Evolutionary conservation across 2,888 invertebrate species (phyloP).

Genomic region (Lysandra bellargus): DNA sequence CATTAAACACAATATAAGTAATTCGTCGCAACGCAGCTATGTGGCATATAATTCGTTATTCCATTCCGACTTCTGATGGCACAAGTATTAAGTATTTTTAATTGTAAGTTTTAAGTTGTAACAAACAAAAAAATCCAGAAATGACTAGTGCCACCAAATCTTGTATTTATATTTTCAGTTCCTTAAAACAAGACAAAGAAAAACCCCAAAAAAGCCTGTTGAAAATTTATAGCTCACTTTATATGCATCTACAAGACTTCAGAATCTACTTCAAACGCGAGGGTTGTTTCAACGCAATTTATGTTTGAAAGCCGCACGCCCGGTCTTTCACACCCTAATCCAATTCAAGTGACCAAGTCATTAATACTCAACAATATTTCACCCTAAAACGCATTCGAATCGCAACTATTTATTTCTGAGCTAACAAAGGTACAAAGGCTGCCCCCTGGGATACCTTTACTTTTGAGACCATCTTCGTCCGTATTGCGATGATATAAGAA

Average conservation of each 20-base stretch:
- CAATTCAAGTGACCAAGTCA: slow-evolving; percentile 78
- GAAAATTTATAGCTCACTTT: slow-evolving; percentile 26
- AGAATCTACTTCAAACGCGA: background rate
- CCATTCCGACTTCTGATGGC: background rate
- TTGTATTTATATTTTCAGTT: background rate
- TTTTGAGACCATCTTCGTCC: background rate
- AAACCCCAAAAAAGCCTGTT: background rate
- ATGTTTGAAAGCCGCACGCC: slow-evolving; percentile 69
- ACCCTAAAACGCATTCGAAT: slow-evolving; percentile 73
- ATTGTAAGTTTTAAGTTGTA: too few relatives aligned
- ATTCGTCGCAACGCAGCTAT: background rate
- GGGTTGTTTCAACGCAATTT: slow-evolving; percentile 49
- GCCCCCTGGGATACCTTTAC: slow-evolving; percentile 60
- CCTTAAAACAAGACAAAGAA: background rate
- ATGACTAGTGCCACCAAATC: background rate
- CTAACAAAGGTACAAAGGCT: slow-evolving; percentile 76
- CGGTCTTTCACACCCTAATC: slow-evolving; percentile 72
- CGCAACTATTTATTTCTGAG: slow-evolving; percentile 77
- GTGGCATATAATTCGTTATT: background rate
- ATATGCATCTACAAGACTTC: slow-evolving; percentile 29
- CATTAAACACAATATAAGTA: background rate
- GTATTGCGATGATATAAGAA: background rate
- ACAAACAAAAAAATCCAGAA: too few relatives aligned
- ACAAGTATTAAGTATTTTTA: too few relatives aligned
- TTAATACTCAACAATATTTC: slow-evolving; percentile 77